phyloP scores from a whole-genome alignment of 2,888 invertebrate genomes.

The Ichneumon xanthorius region DNA sequence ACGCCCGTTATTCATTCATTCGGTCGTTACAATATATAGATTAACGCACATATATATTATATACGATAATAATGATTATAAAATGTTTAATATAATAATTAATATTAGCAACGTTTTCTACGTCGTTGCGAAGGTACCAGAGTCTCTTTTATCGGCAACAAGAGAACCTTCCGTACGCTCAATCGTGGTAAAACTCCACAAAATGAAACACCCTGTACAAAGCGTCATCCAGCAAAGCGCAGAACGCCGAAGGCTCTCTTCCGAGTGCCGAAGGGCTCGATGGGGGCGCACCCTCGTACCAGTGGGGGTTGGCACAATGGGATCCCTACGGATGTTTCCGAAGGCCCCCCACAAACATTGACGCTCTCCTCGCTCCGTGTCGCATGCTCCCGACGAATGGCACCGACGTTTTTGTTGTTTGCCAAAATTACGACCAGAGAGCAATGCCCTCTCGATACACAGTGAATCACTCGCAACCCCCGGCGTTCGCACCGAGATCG shows the following conservation, averaged over 20 bases:
- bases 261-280: conserved; percentile 41
- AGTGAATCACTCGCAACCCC: conserved; percentile 55
- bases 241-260: conserved; percentile 55
- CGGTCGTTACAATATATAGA: too few relatives aligned
- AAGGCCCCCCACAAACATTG: conserved; percentile 61
- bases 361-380: conserved; percentile 34
- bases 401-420: conserved; percentile 62
- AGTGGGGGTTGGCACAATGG: conserved; percentile 57
- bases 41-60: too few relatives aligned
- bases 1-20: too few relatives aligned
- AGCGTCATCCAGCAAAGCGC: conserved; percentile 9
- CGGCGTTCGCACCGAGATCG: background rate
- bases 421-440: conserved; percentile 61
- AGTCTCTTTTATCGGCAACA: background rate
- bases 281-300: conserved; percentile 54
- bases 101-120: too few relatives aligned
- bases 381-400: conserved; percentile 42
- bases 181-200: background rate
- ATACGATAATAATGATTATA: too few relatives aligned
- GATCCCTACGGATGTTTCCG: conserved; percentile 60
- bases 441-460: conserved; percentile 47
- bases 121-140: too few relatives aligned
- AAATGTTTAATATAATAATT: too few relatives aligned
- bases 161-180: too few relatives aligned
- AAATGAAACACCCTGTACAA: conserved; percentile 52